Base-by-base conservation (phyloP, 2,888 invertebrate species). In the Cosmorhoe ocellata region DNA sequence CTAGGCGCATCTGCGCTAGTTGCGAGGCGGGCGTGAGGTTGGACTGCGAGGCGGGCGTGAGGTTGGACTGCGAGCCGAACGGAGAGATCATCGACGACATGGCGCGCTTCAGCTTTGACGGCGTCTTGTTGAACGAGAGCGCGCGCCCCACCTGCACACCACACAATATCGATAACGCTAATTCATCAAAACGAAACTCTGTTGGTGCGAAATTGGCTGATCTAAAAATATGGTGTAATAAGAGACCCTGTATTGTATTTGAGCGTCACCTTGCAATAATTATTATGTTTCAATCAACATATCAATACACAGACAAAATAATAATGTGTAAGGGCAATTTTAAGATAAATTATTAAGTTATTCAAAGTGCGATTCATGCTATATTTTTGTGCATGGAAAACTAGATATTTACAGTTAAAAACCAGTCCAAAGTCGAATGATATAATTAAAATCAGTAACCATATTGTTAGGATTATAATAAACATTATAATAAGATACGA, bases 51-150 rank as follows among this genome's bases (percentile, higher is more conserved):
- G 96, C 96, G 82, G 96, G 96, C 8, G 97, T n/a, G n/a, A 96
- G 91, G 71, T 95, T 96, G 62, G 95, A 94, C 41, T 95, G 94
- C 78, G 95, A 96, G 66, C 96, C 96, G 82, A 96, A 96, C 8
- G 97, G 97, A 54, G 95, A 95, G 93, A 97, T 97, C 95, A 97
- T 97, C 33, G 97, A 96, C 12, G 98, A 98, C 83, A 98, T 96
- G 24, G 98, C 98, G 50, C 98, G 93, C 85, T 98, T 98, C 69
- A 98, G 86, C 82, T 97, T 97, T 60, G 96, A 96, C 40, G 98
- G 98, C 22, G 98, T 98, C 88, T 97, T 97, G 85, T 97, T 98
- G 87, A 98, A 97, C 60, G 98, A 98, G 76, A 98, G 95, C 62
- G 98, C 98, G 64, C 98, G 93, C 43, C 97, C 97, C 65, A 98